Percentiles rank a stretch among this genome's conserved stretches.
These are phyloP conservation scores for Ophion costatus DNA, from an alignment of 2,888 invertebrate species.

Conservation along the genomic window DNA sequence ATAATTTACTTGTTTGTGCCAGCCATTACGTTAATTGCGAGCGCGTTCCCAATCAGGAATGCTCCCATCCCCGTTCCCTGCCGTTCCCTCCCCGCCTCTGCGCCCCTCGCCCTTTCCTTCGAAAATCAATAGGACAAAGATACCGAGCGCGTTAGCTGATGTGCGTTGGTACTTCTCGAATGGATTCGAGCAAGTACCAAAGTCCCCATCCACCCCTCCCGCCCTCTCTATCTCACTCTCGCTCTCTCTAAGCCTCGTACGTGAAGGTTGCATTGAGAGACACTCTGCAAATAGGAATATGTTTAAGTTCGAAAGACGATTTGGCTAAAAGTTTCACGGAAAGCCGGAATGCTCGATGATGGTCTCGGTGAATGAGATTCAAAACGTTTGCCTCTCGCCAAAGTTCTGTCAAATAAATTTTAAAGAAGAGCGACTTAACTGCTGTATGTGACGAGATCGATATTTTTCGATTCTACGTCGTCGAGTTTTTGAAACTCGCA, in stretches of 20 bases:
- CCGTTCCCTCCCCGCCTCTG: constrained; percentile 3
- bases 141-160: constrained; percentile 51
- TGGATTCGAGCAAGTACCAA: constrained; percentile 10
- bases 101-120: constrained; percentile 42
- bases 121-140: constrained; percentile 63
- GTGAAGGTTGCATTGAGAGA: background rate
- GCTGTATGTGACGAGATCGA: background rate
- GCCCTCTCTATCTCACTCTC: background rate
- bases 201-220: constrained; percentile 11
- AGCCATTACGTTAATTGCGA: constrained; percentile 77
- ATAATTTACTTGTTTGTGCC: constrained; percentile 77
- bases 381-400: constrained; percentile 55
- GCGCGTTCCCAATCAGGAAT: constrained; percentile 72
- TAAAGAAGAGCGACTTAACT: background rate
- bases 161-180: constrained; percentile 39
- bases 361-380: background rate
- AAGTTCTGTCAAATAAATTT: constrained; percentile 22
- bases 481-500: constrained; percentile 8
- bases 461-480: background rate
- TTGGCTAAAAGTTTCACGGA: constrained; percentile 17
- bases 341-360: constrained; percentile 10
- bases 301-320: background rate
- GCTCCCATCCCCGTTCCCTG: constrained; percentile 52
- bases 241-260: background rate
- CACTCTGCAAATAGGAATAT: background rate